Conservation (phyloP, 1,140 invertebrate genomes). For the Solenopsis invicta region DNA sequence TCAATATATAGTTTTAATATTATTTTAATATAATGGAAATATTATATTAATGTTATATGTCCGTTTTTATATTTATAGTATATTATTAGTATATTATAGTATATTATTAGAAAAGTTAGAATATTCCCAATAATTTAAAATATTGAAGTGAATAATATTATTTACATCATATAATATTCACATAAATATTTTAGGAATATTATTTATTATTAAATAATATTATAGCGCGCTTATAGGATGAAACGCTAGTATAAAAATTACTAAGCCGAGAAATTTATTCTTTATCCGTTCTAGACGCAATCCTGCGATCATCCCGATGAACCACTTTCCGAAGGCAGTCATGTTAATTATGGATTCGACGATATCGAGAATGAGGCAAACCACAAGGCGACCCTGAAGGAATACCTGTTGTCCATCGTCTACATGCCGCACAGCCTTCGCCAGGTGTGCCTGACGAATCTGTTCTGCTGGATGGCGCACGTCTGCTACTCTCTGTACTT, state of each 20-base stretch:
- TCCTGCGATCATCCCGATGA: constrained; percentile 69
- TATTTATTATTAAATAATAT: no score
- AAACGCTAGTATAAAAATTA: constrained; percentile 7
- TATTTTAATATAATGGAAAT: no score
- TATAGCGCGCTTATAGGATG: no score
- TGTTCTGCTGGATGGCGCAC: constrained; percentile 99
- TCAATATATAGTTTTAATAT: no score
- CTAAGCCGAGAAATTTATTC: constrained; percentile 77
- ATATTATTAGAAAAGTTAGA: no score
- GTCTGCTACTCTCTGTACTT: constrained; percentile 99
- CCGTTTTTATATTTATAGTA: no score
- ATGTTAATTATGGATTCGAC: constrained; percentile 55
- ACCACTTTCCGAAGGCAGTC: constrained; percentile 62
- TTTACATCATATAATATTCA: no score
- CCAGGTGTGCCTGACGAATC: constrained; percentile 96
- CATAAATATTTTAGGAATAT: no score
- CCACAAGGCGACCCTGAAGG: constrained; percentile 88
- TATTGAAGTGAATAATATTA: no score
- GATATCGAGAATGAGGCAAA: constrained; percentile 69
- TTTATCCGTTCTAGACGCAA: constrained; percentile 75
- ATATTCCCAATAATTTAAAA: no score
- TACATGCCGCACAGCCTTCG: constrained; percentile 95
- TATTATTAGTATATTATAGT: no score
- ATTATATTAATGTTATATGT: no score
- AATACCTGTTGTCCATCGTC: constrained; percentile 96